phyloP scores from a whole-genome alignment of 2,888 invertebrate genomes.

The Orthosia gothica region DNA sequence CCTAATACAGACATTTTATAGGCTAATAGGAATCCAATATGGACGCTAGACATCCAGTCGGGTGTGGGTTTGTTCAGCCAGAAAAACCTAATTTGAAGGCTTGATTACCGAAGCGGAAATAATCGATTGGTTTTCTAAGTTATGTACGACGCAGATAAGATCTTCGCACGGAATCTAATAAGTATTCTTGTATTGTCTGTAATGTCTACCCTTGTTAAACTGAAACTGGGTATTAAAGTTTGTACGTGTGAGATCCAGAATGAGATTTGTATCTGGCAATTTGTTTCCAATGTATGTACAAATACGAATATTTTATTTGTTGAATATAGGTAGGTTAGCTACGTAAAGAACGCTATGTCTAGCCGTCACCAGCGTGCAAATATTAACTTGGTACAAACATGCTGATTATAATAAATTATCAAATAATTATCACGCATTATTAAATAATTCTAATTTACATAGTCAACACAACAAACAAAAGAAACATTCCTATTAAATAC shows the following conservation, averaged over 20 bases:
- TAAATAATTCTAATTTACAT: too few species aligned
- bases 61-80: neutral
- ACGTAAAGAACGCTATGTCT: too few species aligned
- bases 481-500: too few species aligned
- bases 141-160: neutral
- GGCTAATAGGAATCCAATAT: conserved; percentile 15
- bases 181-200: conserved; percentile 11
- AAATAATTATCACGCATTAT: too few species aligned
- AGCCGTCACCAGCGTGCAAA: too few species aligned
- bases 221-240: conserved; percentile 14
- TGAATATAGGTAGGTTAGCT: too few species aligned
- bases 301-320: too few species aligned
- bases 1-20: neutral
- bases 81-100: conserved; percentile 27
- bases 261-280: conserved; percentile 3
- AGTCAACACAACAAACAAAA: too few species aligned
- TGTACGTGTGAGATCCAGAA: neutral
- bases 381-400: too few species aligned
- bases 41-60: neutral
- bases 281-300: too few species aligned
- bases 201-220: neutral
- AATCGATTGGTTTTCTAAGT: conserved; percentile 11
- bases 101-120: conserved; percentile 20
- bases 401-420: too few species aligned
- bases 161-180: conserved; percentile 6